A percentile compares a stretch with the other conserved stretches of the same genome.
These are phyloP conservation scores for Camptogramma bilineatum DNA, from an alignment of 2,888 invertebrate species.

Conservation along the genomic window DNA sequence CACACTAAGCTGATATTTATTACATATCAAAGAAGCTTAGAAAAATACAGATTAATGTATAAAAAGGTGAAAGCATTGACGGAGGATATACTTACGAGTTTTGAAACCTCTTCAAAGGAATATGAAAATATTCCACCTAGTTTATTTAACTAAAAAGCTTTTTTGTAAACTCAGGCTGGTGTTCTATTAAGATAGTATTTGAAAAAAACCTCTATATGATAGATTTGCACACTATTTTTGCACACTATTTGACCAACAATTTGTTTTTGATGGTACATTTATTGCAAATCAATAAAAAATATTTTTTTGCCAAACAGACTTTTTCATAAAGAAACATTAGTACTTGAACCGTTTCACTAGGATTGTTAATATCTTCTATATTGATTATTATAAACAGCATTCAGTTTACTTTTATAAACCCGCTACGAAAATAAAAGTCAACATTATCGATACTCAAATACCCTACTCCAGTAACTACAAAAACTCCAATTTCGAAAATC, in stretches of 20 bases:
- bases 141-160: slow-evolving; percentile 21
- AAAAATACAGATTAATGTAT: slow-evolving; percentile 71
- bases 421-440: slow-evolving; percentile 12
- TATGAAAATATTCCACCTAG: slow-evolving; percentile 37
- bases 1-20: slow-evolving; percentile 80
- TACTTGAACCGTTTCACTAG: too few relatives aligned
- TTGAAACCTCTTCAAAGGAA: slow-evolving; percentile 43
- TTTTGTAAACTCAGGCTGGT: slow-evolving; percentile 7
- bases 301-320: too few relatives aligned
- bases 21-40: slow-evolving; percentile 72
- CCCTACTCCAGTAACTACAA: slow-evolving; percentile 31
- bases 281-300: too few relatives aligned
- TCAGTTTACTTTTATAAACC: background rate
- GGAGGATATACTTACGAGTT: slow-evolving; percentile 53
- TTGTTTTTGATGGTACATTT: too few relatives aligned
- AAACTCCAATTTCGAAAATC: slow-evolving; percentile 36
- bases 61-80: slow-evolving; percentile 62
- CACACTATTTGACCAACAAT: too few relatives aligned
- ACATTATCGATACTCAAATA: slow-evolving; percentile 20
- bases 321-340: too few relatives aligned
- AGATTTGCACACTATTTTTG: too few relatives aligned
- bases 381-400: background rate
- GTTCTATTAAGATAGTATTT: background rate
- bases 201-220: too few relatives aligned
- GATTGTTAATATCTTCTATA: background rate